A percentile compares a stretch with the other conserved stretches of the same genome.
Evolutionary conservation across 1,140 invertebrate genomes (phyloP).

Genomic region (Delia radicum): DNA sequence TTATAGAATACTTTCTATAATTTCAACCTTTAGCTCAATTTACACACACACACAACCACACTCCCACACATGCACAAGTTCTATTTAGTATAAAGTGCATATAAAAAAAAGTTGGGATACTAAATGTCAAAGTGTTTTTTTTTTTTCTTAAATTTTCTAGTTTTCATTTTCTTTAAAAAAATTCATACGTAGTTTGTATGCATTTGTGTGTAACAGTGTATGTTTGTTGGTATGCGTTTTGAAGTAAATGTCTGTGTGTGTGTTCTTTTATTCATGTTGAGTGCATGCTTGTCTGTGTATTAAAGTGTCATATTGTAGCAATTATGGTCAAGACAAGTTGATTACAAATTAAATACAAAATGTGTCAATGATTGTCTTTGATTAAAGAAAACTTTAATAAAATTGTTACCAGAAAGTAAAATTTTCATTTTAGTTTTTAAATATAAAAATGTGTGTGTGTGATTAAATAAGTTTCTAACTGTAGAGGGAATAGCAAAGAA

Average conservation of each 20-base stretch:
- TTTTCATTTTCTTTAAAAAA: not conserved
- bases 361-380: not conserved
- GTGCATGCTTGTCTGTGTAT: not conserved
- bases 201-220: not conserved
- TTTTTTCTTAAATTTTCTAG: not conserved
- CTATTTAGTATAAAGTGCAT: not conserved
- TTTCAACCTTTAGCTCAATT: too few relatives aligned
- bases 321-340: slow-evolving; percentile 1
- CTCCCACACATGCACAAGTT: not conserved
- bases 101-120: not conserved
- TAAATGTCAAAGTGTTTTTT: not conserved
- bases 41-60: not conserved
- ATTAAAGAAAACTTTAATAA: not conserved
- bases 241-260: not conserved
- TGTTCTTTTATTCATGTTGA: not conserved
- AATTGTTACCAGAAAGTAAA: not conserved
- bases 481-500: too few relatives aligned
- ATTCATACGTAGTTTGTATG: too few relatives aligned
- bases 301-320: not conserved
- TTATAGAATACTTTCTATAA: too few relatives aligned
- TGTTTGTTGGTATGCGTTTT: not conserved
- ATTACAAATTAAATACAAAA: slow-evolving; percentile 2
- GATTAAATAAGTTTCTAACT: too few relatives aligned
- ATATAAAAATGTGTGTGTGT: too few relatives aligned
- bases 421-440: too few relatives aligned